These are phyloP conservation scores for Sebastes oblongus DNA, from an alignment of 2,797 vertebrate genomes.

Conservation along the genomic window DNA sequence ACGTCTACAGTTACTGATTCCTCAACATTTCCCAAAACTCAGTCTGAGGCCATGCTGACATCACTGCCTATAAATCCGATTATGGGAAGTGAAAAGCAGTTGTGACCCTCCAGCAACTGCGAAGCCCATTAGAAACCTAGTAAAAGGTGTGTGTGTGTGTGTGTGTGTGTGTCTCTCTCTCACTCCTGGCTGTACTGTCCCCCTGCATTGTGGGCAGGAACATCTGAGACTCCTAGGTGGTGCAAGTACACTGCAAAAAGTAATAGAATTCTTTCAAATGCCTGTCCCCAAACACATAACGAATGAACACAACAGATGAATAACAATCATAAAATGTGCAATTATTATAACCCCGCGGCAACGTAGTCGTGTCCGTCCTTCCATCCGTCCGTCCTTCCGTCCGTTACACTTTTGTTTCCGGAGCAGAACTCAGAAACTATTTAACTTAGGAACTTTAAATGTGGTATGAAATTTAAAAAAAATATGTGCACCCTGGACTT, in stretches of 20 bases:
- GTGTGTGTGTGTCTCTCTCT: background rate
- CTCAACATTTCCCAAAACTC: background rate
- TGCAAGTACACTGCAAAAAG: background rate
- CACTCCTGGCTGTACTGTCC: background rate
- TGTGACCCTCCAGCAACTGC: constrained; percentile 9
- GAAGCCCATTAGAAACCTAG: constrained; percentile 4
- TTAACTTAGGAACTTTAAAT: no score
- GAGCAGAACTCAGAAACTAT: no score
- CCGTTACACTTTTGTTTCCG: no score
- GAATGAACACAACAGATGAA: background rate
- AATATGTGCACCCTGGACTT: no score
- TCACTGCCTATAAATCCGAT: constrained; percentile 11
- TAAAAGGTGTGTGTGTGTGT: background rate
- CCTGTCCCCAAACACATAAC: background rate
- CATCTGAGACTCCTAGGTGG: background rate
- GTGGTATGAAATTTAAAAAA: no score
- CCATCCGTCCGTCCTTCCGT: no score
- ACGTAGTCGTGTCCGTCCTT: no score
- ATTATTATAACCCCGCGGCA: no score
- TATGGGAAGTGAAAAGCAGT: constrained; percentile 12
- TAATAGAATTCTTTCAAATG: background rate
- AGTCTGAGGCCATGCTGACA: background rate
- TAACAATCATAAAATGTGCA: background rate
- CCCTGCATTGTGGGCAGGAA: background rate
- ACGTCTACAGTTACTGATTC: background rate